Evolutionary conservation across 2,113 vertebrate species (phyloP).

Genomic region (Casuarius casuarius): DNA sequence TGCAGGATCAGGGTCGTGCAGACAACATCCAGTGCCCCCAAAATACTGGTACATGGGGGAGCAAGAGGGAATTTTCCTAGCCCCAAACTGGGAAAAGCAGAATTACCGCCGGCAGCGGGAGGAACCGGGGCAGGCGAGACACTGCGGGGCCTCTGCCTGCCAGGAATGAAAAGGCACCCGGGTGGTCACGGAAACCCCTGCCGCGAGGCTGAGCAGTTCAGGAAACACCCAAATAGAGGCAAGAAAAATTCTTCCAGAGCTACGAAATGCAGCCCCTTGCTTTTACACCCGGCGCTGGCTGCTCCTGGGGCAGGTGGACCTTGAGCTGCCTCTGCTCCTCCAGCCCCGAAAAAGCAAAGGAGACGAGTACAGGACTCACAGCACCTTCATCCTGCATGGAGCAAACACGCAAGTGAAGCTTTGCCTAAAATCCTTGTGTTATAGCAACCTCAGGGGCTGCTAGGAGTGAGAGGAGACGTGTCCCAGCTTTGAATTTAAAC

Average conservation of each 20-base stretch:
- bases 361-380: rapidly evolving
- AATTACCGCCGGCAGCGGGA: no score
- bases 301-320: background rate
- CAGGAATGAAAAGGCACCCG: no score
- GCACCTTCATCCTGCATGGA: rapidly evolving
- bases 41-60: background rate
- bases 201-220: background rate
- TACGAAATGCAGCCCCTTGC: background rate
- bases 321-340: background rate
- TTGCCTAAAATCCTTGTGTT: background rate
- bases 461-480: no score
- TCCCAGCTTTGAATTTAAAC: no score
- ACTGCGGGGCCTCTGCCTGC: no score
- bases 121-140: no score
- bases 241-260: background rate
- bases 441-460: rapidly evolving
- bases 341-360: background rate
- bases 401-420: rapidly evolving
- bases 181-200: no score
- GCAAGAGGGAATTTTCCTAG: no score
- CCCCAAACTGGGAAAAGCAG: no score
- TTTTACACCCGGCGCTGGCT: background rate
- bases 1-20: background rate
- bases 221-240: background rate
- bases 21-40: background rate